phyloP scores from a whole-genome alignment of 1,140 invertebrate species.

The Euwallacea fornicatus region DNA sequence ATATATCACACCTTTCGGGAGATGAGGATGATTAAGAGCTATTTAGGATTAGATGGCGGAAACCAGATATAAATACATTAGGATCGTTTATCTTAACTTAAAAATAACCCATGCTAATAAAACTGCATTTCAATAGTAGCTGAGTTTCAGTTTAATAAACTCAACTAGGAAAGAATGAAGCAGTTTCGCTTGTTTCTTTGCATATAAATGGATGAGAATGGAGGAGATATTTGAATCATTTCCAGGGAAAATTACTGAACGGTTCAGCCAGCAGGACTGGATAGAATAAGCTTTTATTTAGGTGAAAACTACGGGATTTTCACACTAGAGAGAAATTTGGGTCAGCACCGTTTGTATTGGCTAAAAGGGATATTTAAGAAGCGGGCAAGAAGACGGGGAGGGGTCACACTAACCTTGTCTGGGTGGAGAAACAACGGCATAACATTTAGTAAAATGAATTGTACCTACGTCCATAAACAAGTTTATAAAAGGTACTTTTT shows the following conservation, averaged over 20 bases:
- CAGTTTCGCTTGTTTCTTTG: background rate
- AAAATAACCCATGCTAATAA: background rate
- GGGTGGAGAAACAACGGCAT: too few species aligned
- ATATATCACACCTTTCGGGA: slow-evolving; percentile 16
- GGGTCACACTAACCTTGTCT: background rate
- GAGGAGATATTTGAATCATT: background rate
- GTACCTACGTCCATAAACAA: too few species aligned
- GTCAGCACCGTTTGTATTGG: background rate
- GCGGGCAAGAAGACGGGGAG: too few species aligned
- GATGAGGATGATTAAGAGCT: slow-evolving; percentile 6
- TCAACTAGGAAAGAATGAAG: background rate
- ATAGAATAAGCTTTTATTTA: background rate
- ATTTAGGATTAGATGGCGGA: slow-evolving; percentile 13
- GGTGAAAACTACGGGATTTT: background rate
- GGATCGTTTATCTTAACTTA: background rate
- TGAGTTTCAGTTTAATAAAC: background rate
- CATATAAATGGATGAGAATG: background rate
- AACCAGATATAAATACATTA: slow-evolving; percentile 14
- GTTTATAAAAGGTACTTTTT: too few species aligned
- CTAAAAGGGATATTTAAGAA: background rate
- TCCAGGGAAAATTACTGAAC: background rate
- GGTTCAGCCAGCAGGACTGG: background rate
- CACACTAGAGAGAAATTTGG: background rate
- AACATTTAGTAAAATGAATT: too few species aligned
- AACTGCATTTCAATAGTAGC: background rate